Evolutionary conservation across 1,140 invertebrate species (phyloP).

Genomic region (Zaprionus kolodkinae): DNA sequence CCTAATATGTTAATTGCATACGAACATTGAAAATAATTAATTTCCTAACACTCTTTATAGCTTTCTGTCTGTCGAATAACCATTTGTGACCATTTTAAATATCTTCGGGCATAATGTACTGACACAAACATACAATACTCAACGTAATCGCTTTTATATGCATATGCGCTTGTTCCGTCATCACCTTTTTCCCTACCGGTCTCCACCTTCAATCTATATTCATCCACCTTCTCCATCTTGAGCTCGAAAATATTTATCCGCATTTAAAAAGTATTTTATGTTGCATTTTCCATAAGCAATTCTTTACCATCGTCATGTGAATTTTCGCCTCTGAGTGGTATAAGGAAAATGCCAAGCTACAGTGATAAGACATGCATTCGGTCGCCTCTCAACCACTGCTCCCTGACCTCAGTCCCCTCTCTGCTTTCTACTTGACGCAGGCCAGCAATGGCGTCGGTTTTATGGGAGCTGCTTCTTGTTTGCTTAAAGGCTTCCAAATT

Average conservation of each 20-base stretch:
- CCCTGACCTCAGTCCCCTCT: background rate
- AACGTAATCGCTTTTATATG: constrained; percentile 9
- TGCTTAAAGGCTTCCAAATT: constrained; percentile 62
- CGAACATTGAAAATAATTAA: background rate
- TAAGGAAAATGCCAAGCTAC: constrained; percentile 53
- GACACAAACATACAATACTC: background rate
- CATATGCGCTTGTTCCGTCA: constrained; percentile 1
- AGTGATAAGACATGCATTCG: constrained; percentile 75
- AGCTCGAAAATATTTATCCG: constrained; percentile 69
- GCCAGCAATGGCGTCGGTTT: constrained; percentile 45
- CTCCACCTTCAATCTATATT: background rate
- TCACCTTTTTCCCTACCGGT: background rate
- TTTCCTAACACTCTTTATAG: background rate
- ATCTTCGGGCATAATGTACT: background rate
- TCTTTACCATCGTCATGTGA: constrained; percentile 39
- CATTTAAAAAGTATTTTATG: constrained; percentile 81
- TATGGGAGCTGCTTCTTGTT: constrained; percentile 61
- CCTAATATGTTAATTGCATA: no score
- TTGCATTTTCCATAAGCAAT: constrained; percentile 74
- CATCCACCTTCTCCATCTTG: background rate
- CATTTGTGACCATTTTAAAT: background rate
- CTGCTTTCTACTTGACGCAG: background rate
- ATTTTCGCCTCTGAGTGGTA: constrained; percentile 19
- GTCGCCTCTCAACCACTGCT: constrained; percentile 16
- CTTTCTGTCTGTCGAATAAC: background rate